Base-by-base conservation (phyloP, 2,888 invertebrate genomes). In the Leptothorax acervorum region DNA sequence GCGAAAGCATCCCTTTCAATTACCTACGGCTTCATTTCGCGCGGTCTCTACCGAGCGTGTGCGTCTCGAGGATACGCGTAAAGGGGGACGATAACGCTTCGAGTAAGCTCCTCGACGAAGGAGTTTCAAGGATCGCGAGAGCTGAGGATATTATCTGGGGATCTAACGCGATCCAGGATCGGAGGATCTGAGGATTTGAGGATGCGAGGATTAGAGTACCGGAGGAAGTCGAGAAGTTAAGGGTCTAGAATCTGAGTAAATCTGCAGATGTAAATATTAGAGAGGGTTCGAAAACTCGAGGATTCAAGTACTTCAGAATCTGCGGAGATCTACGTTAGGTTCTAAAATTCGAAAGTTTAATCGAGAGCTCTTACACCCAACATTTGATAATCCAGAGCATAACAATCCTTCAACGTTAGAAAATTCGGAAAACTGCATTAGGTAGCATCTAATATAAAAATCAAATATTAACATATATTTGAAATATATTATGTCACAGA, bases 1-100 rank as follows among this genome's bases (percentile, higher is more conserved):
- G 91, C 90, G 90, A 92, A 92, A 92, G 93, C 93, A 93, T 93
- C 93, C 92, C 94, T 94, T 94, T 93, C 93, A 93, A 94, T 94
- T 94, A 94, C 91, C 92, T 88, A 90, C 90, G 85, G 88, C 86
- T 92, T 90, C 89, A 89, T 91, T 89, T 90, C 81, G 90, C 87
- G 85, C 83, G 68, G 86, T 82, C 84, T 79, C 84, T 75, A 73
- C 75, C 86, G 84, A 78, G 60, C 84, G 83, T 70, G 83, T 78
- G 84, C 78, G 76, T 74, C 71, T 51, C 57, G 53, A 75, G 48
- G 79, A 73, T 39, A n/a, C 78, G 75, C n/a, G 65, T 42, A 53
- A 45, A 57, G 31, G 71, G 51, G 71, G 15, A 57, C 73, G 60
- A 73, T 81, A 81, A 42, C n/a, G 53, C 39, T 12, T 8, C 51